Evolutionary conservation across 2,113 vertebrate species (phyloP), one percentile per base, ranked within the genome.

Genomic region (Tenebrosternarchus preto): DNA sequence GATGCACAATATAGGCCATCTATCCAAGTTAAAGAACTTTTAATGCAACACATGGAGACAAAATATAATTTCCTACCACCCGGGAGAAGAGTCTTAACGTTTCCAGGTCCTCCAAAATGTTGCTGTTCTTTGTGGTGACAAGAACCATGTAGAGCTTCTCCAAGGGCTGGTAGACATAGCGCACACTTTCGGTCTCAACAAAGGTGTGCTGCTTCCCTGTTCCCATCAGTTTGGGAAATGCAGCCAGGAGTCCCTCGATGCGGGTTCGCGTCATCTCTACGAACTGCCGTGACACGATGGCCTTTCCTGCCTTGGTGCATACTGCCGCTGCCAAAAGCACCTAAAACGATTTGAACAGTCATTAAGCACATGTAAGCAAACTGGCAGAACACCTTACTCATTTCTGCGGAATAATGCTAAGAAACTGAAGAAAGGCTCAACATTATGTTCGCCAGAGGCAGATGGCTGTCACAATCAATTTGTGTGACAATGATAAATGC

Each of bases 41-140:
- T 43, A 39, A 67, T 15, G n/a, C 19, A 20, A 16, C 19, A 36
- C 12, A 33, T n/a, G 20, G 7, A 7, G 20, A 8, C 3, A 33
- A 70, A 66, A 59, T 11, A 29, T 15, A 19, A 6, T 31, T 0
- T n/a, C 94, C 92, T 91, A 99, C 97, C 96, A 99, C 98, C 60
- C 98, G 92, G 6, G 98, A 99, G 89, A 99, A 99, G 68, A 99
- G 97, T 11, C 98, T 89, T 27, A 99, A 93, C 0, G 98, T 99
- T 90, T 99, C 98, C 56, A 99, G 90, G 90, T 99, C 97, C 88
- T 99, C 98, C 86, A 99, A 92, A 82, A 99, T 99, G 93, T 99
- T 99, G 92, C 97, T 99, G 93, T 99, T 99, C 90, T 99, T 98
- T 82, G 98, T 99, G 85, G 98, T 99, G 90, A 99, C 96, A 66